Base-by-base conservation (phyloP, 1,140 invertebrate species). In the Halictus rubicundus region DNA sequence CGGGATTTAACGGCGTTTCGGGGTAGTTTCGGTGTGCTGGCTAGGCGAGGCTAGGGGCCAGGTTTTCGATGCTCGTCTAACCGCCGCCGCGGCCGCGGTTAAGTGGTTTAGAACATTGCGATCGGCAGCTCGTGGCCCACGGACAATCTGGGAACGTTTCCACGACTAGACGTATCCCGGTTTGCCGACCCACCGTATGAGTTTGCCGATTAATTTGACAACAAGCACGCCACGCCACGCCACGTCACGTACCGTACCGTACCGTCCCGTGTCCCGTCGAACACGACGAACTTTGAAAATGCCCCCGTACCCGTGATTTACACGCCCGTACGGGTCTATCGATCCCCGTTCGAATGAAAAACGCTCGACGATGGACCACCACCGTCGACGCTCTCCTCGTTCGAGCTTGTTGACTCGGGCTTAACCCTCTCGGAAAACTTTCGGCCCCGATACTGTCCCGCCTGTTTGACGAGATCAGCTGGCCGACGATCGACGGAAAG, bases 41-140 rank as follows among this genome's bases (percentile, higher is more conserved):
- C 16, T 16, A 5, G 49, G 49, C 49, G 49, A 16, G 6, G 2
- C 14, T 5, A 16, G 49, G 19, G 49, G 49, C 83, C 54, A 21
- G 54, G 80, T 86, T 86, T 85, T 86, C 84, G 83, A 86, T 84
- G 84, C 68, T 65, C 68, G 68, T 73, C 71, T 85, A 85, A 86
- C 83, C 80, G 65, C 71, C 59, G 54, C 61, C 52, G 75, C 57
- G 27, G 71, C 68, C 68, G 68, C 69, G 74, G 71, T 66, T 59
- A 63, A 86, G 80, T 85, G 75, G 80, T 86, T 86, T 82, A 76
- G 84, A 61, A 79, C 76, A 61, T 79, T 82, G 76, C 84, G 68
- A 82, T 86, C 76, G 81, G 68, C 80, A 78, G 63, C 60, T 66
- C 75, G 80, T 64, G 78, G 64, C 66, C 54, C 66, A 19, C 49